Evolutionary conservation across 2,888 invertebrate genomes (phyloP).

Genomic region (Trilocha varians): DNA sequence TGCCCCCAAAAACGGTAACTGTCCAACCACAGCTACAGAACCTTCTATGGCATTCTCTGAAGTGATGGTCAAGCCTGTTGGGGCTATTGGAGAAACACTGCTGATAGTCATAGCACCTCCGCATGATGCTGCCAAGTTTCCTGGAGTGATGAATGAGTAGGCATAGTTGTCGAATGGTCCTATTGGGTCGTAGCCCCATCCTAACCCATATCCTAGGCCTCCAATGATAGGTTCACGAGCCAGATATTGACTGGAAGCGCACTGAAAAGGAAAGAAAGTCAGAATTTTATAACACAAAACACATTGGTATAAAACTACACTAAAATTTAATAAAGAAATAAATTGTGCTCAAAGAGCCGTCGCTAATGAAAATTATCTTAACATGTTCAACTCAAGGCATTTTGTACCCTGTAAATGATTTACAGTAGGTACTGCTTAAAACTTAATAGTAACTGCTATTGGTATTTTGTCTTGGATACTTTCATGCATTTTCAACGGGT

Average conservation of each 20-base stretch:
- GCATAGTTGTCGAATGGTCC: background rate
- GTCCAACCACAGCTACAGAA: conserved; percentile 18
- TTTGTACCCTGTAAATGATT: background rate
- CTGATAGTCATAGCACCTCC: conserved; percentile 5
- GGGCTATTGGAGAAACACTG: conserved; percentile 18
- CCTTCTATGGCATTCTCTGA: conserved; percentile 27
- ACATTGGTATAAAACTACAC: background rate
- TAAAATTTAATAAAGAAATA: background rate
- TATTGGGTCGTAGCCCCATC: conserved; percentile 2
- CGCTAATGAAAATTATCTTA: background rate
- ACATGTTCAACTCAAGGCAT: too few relatives aligned
- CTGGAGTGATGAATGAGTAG: background rate
- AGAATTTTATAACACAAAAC: background rate
- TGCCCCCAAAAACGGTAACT: conserved; percentile 24
- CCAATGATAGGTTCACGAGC: conserved; percentile 3
- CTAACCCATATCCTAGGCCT: conserved; percentile 2
- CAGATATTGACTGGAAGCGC: conserved; percentile 7
- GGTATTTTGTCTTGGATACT: too few relatives aligned
- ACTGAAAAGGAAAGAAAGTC: conserved; percentile 1
- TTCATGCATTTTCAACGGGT: too few relatives aligned
- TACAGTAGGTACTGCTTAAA: too few relatives aligned
- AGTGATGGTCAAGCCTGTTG: conserved; percentile 12
- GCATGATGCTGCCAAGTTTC: conserved; percentile 2
- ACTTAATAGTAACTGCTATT: too few relatives aligned
- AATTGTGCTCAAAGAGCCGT: conserved; percentile 1